Base-by-base conservation (phyloP, 1,140 invertebrate genomes). In the Pseudomyrmex concolor region DNA sequence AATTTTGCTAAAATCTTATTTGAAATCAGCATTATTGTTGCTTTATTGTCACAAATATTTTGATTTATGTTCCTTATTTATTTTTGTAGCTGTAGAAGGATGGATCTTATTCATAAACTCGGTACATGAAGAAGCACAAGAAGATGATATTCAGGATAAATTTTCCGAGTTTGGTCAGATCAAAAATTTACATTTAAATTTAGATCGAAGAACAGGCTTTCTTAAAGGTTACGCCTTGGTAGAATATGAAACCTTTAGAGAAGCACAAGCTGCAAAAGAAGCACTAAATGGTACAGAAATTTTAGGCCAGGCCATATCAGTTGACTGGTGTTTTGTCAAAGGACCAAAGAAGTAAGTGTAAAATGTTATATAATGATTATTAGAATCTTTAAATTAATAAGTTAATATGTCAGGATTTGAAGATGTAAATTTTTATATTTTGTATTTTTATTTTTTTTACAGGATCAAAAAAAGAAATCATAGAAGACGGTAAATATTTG, bases 51-150 rank as follows among this genome's bases (percentile, higher is more conserved):
- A 34, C 5, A 34, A 34, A 34, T 34, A 34, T 22, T 2, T 59
- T 13, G 5, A 34, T 63, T 76, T 62, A 67, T 59, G 43, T 72
- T 19, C 45, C 55, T 66, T 34, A 34, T 71, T 72, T 66, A 60
- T 73, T 78, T 84, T 25, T 54, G 34, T 34, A 97, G 97, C 98
- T 85, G 98, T 99, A 0, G 98, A 99, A 95, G 99, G 99, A 13
- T 99, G 99, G 99, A 99, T 99, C 89, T 94, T 99, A 60, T 99
- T 99, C 95, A 97, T 99, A 60, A 99, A 98, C 83, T 98, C 98
- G 77, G 98, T 99, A 9, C 98, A 99, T 92, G 99, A 99, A 95
- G 99, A 99, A 94, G 98, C 98, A 0, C 98, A 98, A 89, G 99
- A 99, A 94, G 99, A 99, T 91, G 98, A 99, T 93, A 97, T 99